Conservation (phyloP, 2,888 invertebrate genomes). For the Acanthopleura granulata region DNA sequence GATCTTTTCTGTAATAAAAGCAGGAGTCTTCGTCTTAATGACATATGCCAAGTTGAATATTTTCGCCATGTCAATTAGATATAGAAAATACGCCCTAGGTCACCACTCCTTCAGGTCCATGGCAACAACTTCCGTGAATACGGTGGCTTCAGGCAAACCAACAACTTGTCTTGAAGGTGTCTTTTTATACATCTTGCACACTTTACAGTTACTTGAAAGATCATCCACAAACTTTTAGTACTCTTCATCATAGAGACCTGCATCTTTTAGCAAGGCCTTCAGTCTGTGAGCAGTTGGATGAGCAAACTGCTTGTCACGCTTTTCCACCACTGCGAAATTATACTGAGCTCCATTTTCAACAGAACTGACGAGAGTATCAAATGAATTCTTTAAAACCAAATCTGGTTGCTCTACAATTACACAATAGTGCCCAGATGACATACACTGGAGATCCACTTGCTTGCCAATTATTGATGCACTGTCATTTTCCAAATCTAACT, state of each 20-base stretch:
- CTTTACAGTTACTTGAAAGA: conserved; percentile 26
- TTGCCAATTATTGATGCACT: conserved; percentile 33
- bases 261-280: conserved; percentile 30
- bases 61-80: conserved; percentile 22
- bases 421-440: conserved; percentile 16
- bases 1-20: too few species aligned
- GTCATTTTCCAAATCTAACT: conserved; percentile 37
- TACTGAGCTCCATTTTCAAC: too few species aligned
- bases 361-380: too few species aligned
- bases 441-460: conserved; percentile 23
- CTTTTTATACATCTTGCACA: conserved; percentile 24
- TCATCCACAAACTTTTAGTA: conserved; percentile 24
- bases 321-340: conserved; percentile 17
- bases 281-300: conserved; percentile 34
- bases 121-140: conserved; percentile 33
- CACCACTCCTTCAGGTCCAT: conserved; percentile 34
- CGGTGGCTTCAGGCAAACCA: conserved; percentile 22
- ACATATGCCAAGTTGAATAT: conserved; percentile 18
- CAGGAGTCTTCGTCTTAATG: too few species aligned
- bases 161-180: conserved; percentile 20
- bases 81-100: conserved; percentile 20
- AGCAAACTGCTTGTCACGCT: conserved; percentile 35
- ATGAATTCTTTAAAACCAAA: conserved; percentile 17
- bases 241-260: conserved; percentile 23
- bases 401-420: background rate